Percentiles rank a stretch among this genome's conserved stretches.
phyloP scores from a whole-genome alignment of 1,140 invertebrate genomes.

The Globodera ellingtonae region DNA sequence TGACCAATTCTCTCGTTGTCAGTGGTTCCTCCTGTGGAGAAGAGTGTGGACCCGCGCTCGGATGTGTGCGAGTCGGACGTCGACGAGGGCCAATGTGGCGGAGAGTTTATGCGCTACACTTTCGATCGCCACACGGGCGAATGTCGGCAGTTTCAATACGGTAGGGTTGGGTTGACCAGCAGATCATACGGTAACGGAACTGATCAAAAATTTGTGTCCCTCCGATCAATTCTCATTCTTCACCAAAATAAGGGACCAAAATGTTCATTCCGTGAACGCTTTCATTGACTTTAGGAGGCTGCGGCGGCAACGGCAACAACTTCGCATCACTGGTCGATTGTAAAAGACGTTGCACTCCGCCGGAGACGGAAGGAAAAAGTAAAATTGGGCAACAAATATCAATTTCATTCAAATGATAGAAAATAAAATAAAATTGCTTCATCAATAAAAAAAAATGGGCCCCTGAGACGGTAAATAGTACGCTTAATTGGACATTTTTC shows the following conservation, averaged over 20 bases:
- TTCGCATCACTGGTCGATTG: constrained; percentile 46
- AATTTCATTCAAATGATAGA: not conserved
- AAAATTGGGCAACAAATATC: not conserved
- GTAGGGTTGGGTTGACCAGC: not conserved
- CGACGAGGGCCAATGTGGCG: constrained; percentile 49
- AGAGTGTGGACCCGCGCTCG: constrained; percentile 27
- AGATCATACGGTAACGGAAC: too few species aligned
- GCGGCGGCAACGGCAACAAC: constrained; percentile 58
- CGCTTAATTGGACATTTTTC: too few species aligned
- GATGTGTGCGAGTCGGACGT: constrained; percentile 50
- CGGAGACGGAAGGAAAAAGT: constrained; percentile 23
- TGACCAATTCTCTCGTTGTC: not conserved
- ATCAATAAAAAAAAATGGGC: too few species aligned
- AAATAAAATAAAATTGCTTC: too few species aligned
- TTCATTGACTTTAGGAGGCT: constrained; percentile 32
- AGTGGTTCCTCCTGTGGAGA: constrained; percentile 5
- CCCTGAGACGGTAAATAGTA: too few species aligned
- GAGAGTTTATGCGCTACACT: constrained; percentile 49
- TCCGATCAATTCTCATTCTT: too few species aligned
- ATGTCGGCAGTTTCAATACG: constrained; percentile 54
- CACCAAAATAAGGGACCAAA: not conserved
- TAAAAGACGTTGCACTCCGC: constrained; percentile 29
- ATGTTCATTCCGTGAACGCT: not conserved
- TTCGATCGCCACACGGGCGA: constrained; percentile 43
- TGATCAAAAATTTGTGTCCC: too few species aligned